These are phyloP conservation scores for Subanguina moxae DNA, from an alignment of 1,140 invertebrate genomes.

Conservation along the genomic window DNA sequence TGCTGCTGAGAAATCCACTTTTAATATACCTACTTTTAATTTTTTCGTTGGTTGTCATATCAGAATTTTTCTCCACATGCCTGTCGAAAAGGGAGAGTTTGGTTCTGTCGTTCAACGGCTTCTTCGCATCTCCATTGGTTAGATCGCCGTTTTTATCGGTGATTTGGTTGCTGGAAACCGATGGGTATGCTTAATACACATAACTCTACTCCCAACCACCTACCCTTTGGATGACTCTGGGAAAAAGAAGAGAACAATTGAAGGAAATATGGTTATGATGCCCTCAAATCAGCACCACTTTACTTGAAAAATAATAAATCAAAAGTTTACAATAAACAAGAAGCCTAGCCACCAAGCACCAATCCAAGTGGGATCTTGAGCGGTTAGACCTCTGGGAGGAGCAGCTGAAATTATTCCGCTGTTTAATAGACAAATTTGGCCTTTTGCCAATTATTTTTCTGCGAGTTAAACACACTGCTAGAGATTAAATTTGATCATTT, in stretches of 20 bases:
- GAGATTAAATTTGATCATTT: too few species aligned
- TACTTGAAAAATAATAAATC: too few species aligned
- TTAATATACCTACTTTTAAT: slow-evolving; percentile 11
- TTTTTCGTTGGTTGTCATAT: slow-evolving; percentile 3
- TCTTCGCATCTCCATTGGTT: slow-evolving; percentile 11
- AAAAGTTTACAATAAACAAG: slow-evolving; percentile 43
- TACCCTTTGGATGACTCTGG: slow-evolving; percentile 33
- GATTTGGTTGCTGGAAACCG: slow-evolving; percentile 1
- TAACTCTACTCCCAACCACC: background rate
- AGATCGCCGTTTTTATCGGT: slow-evolving; percentile 7
- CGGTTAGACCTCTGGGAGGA: slow-evolving; percentile 20
- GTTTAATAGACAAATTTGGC: background rate
- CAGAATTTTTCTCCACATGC: slow-evolving; percentile 29
- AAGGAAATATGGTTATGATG: slow-evolving; percentile 24
- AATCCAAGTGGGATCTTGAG: slow-evolving; percentile 36
- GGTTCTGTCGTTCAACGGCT: slow-evolving; percentile 14
- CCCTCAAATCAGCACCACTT: background rate
- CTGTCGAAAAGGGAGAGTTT: slow-evolving; percentile 49
- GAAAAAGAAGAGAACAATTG: slow-evolving; percentile 29
- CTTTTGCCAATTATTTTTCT: background rate
- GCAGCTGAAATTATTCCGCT: slow-evolving; percentile 17
- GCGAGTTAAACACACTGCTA: too few species aligned
- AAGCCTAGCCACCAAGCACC: slow-evolving; percentile 59
- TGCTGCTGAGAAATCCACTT: too few species aligned
- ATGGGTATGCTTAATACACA: background rate